Conservation (phyloP, 2,113 vertebrate species). For the Greenwoodochromis staneri region DNA sequence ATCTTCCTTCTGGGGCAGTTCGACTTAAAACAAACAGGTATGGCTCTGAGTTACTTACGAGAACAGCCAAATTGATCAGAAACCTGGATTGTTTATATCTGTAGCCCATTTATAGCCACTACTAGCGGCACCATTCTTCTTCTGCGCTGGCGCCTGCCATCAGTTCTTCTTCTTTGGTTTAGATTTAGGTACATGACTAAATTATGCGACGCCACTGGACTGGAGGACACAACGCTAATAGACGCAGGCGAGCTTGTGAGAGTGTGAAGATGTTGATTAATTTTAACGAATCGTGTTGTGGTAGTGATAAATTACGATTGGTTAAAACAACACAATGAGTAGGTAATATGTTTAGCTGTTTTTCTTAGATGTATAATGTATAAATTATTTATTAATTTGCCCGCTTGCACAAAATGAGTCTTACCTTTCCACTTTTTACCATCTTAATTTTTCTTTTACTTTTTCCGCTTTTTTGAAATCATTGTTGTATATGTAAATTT, state of each 20-base stretch:
- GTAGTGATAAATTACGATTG: not conserved
- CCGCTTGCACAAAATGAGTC: not conserved
- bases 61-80: not conserved
- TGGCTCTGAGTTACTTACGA: too few relatives aligned
- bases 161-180: not conserved
- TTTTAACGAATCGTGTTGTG: not conserved
- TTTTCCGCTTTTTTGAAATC: not conserved
- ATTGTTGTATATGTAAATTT: not conserved
- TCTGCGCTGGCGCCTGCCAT: not conserved
- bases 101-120: not conserved
- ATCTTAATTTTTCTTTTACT: not conserved
- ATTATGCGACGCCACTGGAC: not conserved
- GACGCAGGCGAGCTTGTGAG: not conserved
- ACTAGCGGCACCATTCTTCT: not conserved
- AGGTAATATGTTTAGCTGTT: not conserved
- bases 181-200: rapidly evolving
- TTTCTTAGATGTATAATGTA: not conserved
- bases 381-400: not conserved
- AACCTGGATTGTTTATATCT: not conserved
- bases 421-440: not conserved
- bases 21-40: not conserved
- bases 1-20: not conserved
- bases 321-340: not conserved
- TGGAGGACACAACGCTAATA: not conserved
- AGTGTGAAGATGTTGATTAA: not conserved